Base-by-base conservation (phyloP, 2,888 invertebrate genomes). In the Drosophila picticornis region DNA sequence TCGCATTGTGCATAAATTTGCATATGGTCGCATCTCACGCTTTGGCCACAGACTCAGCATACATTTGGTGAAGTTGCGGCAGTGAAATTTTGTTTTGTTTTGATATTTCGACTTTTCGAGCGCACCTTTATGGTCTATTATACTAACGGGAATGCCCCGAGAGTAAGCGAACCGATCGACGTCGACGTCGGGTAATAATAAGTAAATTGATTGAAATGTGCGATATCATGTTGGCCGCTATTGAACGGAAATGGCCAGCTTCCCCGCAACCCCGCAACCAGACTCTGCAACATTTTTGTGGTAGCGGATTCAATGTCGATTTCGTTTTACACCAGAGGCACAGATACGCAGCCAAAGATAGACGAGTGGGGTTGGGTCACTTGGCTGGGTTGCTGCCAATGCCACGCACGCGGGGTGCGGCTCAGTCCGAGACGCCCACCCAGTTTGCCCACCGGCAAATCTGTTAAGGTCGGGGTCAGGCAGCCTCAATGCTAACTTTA, bases 261-360 rank as follows among this genome's bases (percentile, higher is more conserved):
- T 11, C 50, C 34, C 31, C 57, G 25, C 59, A 5, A 7, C 27
- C 19, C 43, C 55, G 13, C 72, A 50, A 32, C 40, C 63, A 48
- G 13, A 52, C 59, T 61, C 51, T 27, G 53, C 65, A 57, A 68
- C 73, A 75, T 70, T 38, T 78, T 78, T 87, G 77, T 87, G 89
- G 87, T 87, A 87, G 87, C 87, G 82, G 84, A 84, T 87, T 90
- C 90, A 90, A 87, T 87, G 90, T 87, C 87, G 87, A 87, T 87
- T 87, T 87, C 87, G 78, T 86, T 90, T 90, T 84, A 72, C 84
- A 77, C 87, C 87, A 76, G 84, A 80, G 89, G 90, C 89, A 52
- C 70, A 67, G 88, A 86, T 88, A 84, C 85, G 86, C 88, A 86
- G 50, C 75, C 61, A 46, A 38, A 74, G 87, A 84, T 88, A 86